Percentiles rank a stretch among this genome's conserved stretches.
phyloP scores from a whole-genome alignment of 2,797 vertebrate genomes.

The Lutjanus campechanus region DNA sequence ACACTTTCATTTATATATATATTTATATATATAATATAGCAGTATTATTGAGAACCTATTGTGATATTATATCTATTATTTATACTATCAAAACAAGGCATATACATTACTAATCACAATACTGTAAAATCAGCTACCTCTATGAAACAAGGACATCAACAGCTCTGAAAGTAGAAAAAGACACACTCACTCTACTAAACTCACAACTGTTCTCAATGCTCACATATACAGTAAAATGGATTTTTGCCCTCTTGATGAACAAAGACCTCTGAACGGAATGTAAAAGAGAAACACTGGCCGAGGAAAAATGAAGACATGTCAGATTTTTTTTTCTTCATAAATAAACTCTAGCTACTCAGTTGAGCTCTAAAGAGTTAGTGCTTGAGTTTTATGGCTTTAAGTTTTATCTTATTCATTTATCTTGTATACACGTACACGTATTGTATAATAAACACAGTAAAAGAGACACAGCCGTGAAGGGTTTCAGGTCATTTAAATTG shows the following conservation, averaged over 20 bases:
- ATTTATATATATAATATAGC: constrained; percentile 50
- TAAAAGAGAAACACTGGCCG: constrained; percentile 77
- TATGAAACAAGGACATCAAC: constrained; percentile 77
- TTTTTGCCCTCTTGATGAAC: constrained; percentile 77
- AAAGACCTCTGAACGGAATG: constrained; percentile 78
- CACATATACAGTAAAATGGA: constrained; percentile 75
- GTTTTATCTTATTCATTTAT: constrained; percentile 85
- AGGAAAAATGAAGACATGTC: constrained; percentile 74
- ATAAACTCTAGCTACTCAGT: constrained; percentile 84
- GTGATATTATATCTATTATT: constrained; percentile 68
- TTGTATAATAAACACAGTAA: constrained; percentile 80
- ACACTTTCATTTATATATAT: constrained; percentile 53
- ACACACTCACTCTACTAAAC: constrained; percentile 78
- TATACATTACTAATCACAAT: constrained; percentile 79
- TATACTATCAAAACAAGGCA: constrained; percentile 81
- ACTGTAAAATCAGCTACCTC: constrained; percentile 77
- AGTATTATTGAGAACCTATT: constrained; percentile 72
- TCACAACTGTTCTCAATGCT: constrained; percentile 76
- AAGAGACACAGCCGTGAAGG: constrained; percentile 79
- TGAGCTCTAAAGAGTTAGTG: constrained; percentile 88
- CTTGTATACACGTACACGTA: constrained; percentile 81
- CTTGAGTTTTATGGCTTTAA: constrained; percentile 90
- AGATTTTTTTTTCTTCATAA: constrained; percentile 74
- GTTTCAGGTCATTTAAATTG: constrained; percentile 76
- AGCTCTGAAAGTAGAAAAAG: constrained; percentile 78